Evolutionary conservation across 2,113 vertebrate species (phyloP).

Genomic region (Saimiri boliviensis): DNA sequence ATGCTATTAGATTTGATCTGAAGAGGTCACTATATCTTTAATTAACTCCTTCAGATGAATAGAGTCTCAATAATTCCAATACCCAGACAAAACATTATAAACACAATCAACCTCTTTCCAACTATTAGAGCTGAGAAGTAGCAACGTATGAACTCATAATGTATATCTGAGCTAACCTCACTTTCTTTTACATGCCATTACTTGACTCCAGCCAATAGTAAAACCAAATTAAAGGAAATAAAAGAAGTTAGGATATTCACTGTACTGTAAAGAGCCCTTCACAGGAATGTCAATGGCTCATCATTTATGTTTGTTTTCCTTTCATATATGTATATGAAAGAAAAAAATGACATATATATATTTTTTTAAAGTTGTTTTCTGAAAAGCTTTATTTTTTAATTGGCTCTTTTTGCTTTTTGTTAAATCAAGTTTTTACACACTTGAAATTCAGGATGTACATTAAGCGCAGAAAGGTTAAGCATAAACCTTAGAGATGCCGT

Average conservation of each 20-base stretch:
- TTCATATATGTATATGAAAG: background rate
- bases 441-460: background rate
- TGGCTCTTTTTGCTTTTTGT: background rate
- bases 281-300: background rate
- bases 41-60: background rate
- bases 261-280: background rate
- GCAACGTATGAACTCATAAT: background rate
- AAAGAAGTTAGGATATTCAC: too few relatives aligned
- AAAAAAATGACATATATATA: too few relatives aligned
- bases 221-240: background rate
- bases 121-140: background rate
- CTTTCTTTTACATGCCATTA: background rate
- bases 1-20: background rate
- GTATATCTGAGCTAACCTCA: background rate
- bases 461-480: background rate
- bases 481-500: background rate
- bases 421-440: background rate
- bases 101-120: background rate
- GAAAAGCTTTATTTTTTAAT: background rate
- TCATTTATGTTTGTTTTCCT: background rate
- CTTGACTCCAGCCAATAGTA: background rate
- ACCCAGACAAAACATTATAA: background rate
- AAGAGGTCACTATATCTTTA: conserved; percentile 8
- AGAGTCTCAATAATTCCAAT: background rate
- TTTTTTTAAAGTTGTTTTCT: background rate